Base-by-base conservation (phyloP, 2,888 invertebrate species). In the Alviniconcha strummeri region DNA sequence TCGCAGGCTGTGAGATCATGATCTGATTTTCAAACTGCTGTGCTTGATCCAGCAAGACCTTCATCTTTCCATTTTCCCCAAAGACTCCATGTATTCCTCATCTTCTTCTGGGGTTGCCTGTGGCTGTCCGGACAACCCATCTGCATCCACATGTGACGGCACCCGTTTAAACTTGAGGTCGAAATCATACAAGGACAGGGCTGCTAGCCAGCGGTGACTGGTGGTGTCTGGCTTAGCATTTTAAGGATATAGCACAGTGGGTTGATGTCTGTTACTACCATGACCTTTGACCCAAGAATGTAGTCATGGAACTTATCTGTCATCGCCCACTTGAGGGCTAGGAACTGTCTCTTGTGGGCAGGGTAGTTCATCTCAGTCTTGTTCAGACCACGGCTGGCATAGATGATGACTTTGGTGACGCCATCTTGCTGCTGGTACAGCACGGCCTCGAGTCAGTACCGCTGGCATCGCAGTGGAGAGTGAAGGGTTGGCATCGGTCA, bases 321-420 rank as follows among this genome's bases (percentile, higher is more conserved):
- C 9, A 86, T 72, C 1, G 86, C 81, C 86, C 87, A 88, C 72
- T 85, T 86, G 13, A 87, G 67, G 0, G 85, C 78, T 0, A 88
- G 56, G 57, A 86, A 88, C 57, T 88, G 86, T n/a, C 84, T 56
- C 52, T 87, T 86, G 56, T 84, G 87, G 0, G 85, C 81, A 5
- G 85, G 76, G 52, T 86, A 87, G 19, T 86, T 87, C 15, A 80
- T 56, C 55, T 87, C 86, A 11, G 85, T 76, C 15, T 69, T 78
- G 11, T 72, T 81, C n/a, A 87, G 52, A 52, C 82, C 77, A 36
- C 87, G 9, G 11, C 84, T 85, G 5, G 87, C 86, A 64, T 85
- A 87, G 2, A 84, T 80, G 4, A 87, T 86, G 6, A 83, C 86
- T 56, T 79, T 77, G 13, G 81, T 69, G 52, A 67, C 4, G 0